phyloP scores from a whole-genome alignment of 2,797 vertebrate genomes.

The Limnodromus scolopaceus region DNA sequence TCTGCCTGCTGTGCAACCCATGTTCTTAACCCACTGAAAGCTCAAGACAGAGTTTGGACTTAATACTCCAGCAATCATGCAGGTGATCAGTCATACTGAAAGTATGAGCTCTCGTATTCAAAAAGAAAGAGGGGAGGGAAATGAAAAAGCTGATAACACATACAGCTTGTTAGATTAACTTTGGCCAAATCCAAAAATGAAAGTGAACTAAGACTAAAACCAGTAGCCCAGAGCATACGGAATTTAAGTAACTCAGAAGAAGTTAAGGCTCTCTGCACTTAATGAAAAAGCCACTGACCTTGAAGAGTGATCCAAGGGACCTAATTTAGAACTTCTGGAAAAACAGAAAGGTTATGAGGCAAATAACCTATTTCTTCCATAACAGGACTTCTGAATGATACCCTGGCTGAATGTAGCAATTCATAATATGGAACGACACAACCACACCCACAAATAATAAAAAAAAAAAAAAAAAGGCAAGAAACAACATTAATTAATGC shows the following conservation, averaged over 20 bases:
- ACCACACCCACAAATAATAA: too few relatives aligned
- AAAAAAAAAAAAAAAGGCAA: too few relatives aligned
- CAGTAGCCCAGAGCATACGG: background rate
- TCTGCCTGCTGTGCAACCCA: background rate
- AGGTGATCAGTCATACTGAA: conserved; percentile 43
- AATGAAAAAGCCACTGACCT: conserved; percentile 66
- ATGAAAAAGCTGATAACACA: background rate
- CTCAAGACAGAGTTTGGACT: conserved; percentile 23
- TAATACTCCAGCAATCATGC: conserved; percentile 44
- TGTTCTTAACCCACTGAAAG: conserved; percentile 17
- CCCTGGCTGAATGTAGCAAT: background rate
- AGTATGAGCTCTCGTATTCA: background rate
- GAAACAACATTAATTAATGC: too few relatives aligned
- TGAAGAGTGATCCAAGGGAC: conserved; percentile 15
- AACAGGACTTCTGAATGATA: background rate
- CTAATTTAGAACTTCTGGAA: conserved; percentile 29
- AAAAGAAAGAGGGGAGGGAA: background rate
- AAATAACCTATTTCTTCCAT: conserved; percentile 7
- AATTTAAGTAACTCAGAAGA: conserved; percentile 37
- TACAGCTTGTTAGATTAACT: conserved; percentile 33
- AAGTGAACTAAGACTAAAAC: conserved; percentile 4
- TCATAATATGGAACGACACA: background rate
- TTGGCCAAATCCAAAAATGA: conserved; percentile 16
- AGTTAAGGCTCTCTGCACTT: conserved; percentile 49
- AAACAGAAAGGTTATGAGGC: conserved; percentile 20